Conservation (phyloP, 2,888 invertebrate species). For the Sphaerophoria rueppellii region DNA sequence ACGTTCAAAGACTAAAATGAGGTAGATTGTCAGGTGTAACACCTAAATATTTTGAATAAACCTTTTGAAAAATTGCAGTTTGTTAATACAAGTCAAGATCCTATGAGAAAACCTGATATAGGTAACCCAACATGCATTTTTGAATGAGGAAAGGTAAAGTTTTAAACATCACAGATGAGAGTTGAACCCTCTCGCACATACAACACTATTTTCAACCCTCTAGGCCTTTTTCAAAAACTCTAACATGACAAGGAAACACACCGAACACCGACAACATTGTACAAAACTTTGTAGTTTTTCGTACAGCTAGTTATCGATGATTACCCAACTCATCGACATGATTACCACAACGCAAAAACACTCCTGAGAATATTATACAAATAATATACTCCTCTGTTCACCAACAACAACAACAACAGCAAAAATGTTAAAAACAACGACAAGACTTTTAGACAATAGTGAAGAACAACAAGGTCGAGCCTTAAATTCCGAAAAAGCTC, state of each 20-base stretch:
- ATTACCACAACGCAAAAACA: conserved; percentile 35
- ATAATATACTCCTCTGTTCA: background rate
- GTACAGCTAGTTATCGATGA: conserved; percentile 45
- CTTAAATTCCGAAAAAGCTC: conserved; percentile 32
- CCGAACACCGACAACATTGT: background rate
- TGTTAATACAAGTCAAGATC: no score
- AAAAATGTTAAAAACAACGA: conserved; percentile 9
- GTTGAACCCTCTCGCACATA: no score
- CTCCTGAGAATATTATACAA: background rate
- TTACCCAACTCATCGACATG: conserved; percentile 59
- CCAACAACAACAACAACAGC: background rate
- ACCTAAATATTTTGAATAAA: no score
- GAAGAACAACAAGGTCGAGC: conserved; percentile 34
- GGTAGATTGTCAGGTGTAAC: no score
- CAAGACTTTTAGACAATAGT: background rate
- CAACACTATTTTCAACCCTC: background rate
- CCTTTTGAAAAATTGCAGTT: no score
- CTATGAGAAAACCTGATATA: no score
- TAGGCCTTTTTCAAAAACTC: conserved; percentile 11
- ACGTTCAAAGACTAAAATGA: no score
- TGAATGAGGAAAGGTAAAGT: no score
- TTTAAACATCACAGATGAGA: no score
- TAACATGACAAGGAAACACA: conserved; percentile 42
- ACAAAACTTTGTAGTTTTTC: conserved; percentile 11
- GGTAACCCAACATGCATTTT: no score